phyloP scores from a whole-genome alignment of 1,140 invertebrate species.

The Aporrectodea caliginosa region DNA sequence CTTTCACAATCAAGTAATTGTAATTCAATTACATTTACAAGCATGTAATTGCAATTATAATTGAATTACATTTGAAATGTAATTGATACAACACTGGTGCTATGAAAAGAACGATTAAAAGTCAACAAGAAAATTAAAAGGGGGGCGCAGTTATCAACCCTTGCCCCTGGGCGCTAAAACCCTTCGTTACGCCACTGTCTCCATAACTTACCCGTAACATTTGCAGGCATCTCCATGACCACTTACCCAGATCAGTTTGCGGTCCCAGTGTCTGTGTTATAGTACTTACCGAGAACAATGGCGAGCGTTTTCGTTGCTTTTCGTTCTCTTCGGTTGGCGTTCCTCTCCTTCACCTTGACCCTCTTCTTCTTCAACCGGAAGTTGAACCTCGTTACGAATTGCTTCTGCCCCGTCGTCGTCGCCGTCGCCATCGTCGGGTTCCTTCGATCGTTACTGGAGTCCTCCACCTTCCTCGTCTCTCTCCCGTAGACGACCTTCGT shows the following conservation, averaged over 20 bases:
- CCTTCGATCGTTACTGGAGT: background rate
- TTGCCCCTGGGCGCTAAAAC: too few species aligned
- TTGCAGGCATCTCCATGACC: background rate
- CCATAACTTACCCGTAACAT: background rate
- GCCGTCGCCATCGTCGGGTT: constrained; percentile 30
- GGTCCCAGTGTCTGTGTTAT: background rate
- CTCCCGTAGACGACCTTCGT: background rate
- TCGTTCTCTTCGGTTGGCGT: constrained; percentile 86
- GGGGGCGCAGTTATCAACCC: too few species aligned
- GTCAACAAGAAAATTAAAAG: too few species aligned
- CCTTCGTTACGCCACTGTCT: too few species aligned
- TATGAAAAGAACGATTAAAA: too few species aligned
- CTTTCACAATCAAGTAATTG: too few species aligned
- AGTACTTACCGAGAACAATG: constrained; percentile 85
- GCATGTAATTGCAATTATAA: too few species aligned
- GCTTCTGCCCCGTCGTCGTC: constrained; percentile 69
- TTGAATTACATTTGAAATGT: too few species aligned
- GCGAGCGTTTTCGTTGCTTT: constrained; percentile 99
- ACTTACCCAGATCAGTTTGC: background rate
- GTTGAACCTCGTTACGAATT: constrained; percentile 68
- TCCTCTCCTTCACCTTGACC: constrained; percentile 42
- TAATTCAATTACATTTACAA: too few species aligned
- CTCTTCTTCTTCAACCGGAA: constrained; percentile 49
- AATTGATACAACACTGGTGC: too few species aligned
- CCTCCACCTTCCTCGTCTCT: background rate